Base-by-base conservation (phyloP, 2,797 vertebrate species). In the Iguana delicatissima region DNA sequence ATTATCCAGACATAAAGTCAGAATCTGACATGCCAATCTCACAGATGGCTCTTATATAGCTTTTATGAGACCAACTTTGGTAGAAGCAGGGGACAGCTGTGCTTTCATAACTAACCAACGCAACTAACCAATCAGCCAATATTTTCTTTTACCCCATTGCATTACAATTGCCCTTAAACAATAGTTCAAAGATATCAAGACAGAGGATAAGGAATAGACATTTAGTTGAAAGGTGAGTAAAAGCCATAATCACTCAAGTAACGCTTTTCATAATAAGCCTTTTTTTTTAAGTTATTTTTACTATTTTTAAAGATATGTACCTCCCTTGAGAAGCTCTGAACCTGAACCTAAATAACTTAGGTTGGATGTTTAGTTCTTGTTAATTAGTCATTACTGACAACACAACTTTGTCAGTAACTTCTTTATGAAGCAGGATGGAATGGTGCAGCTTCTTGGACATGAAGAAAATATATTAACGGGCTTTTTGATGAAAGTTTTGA, bases 401-500 rank as follows among this genome's bases (percentile, higher is more conserved):
- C 10, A 85, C 4, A 73, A 55, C 4, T 24, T 85, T 42, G 24
- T 50, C 38, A 84, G 16, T 69, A n/a, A 2, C 84, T 92, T 6
- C 1, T 24, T 9, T 0, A 0, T 89, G 90, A 32, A 32, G 0
- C 52, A 46, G 18, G 92, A 92, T 4, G 52, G n/a, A 83, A 91
- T 91, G 12, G 14, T 80, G 9, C 16, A 16, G 12, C 67, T 91
- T 86, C 26, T 69, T 93, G 80, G 72, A 88, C 32, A 46, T 22
- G 76, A 79, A 26, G 59, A 91, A 92, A 93, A 88, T 5, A 14
- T 32, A 80, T 59, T 80, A 89, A 92, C 46, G 42, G 52, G 85
- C 46, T 42, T 85, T 90, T 69, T 8, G 84, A 6, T 89, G 55
- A 90, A 90, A 92, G 42, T 46, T 46, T 82, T 59, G 14, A 16